Evolutionary conservation across 2,113 vertebrate species (phyloP).

Genomic region (Alligator mississippiensis): DNA sequence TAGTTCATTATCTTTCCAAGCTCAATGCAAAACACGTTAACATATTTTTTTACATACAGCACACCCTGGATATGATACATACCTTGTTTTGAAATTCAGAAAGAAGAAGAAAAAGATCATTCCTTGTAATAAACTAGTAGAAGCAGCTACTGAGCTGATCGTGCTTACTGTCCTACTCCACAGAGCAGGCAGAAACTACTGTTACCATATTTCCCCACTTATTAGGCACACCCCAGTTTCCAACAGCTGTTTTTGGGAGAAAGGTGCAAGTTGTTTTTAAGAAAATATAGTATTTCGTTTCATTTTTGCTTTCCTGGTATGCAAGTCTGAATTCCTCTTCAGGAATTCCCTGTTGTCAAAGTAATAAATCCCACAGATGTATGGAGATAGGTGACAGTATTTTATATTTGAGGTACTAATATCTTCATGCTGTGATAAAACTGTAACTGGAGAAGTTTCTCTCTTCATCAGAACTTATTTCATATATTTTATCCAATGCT

Average conservation of each 20-base stretch:
- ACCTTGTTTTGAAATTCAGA: too few relatives aligned
- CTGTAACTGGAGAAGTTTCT: neutral
- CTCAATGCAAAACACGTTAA: neutral
- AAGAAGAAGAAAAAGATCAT: too few relatives aligned
- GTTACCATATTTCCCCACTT: too few relatives aligned
- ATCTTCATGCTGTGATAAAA: neutral
- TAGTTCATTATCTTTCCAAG: neutral
- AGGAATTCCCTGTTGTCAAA: neutral
- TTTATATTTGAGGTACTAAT: neutral
- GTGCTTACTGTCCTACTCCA: too few relatives aligned
- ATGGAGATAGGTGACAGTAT: neutral
- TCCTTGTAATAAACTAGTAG: too few relatives aligned
- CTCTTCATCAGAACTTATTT: neutral
- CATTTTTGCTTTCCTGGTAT: neutral
- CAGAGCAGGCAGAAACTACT: too few relatives aligned
- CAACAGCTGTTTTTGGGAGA: too few relatives aligned
- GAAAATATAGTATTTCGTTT: neutral
- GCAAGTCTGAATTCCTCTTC: rapidly evolving
- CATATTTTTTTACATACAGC: too few relatives aligned
- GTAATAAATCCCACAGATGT: neutral
- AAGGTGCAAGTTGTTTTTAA: too few relatives aligned
- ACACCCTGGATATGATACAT: too few relatives aligned
- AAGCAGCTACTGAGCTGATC: too few relatives aligned
- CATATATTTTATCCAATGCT: neutral
- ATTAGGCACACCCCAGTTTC: too few relatives aligned